phyloP scores from a whole-genome alignment of 2,797 vertebrate species.

The Tiaroga cobitis region DNA sequence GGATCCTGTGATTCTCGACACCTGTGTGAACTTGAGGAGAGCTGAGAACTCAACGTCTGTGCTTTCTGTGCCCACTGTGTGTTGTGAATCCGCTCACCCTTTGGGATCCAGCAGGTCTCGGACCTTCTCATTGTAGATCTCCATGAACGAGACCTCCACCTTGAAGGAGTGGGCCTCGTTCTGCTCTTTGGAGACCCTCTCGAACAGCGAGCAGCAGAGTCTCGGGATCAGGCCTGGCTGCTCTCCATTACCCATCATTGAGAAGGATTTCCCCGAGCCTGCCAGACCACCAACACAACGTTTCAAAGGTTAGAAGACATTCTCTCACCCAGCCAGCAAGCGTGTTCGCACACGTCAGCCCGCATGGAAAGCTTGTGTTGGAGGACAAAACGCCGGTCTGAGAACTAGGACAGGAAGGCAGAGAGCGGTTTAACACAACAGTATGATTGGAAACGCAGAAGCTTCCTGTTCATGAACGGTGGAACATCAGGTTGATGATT shows the following conservation, averaged over 20 bases:
- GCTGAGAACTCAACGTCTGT: neutral
- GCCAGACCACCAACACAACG: constrained; percentile 37
- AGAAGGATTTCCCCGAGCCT: constrained; percentile 99
- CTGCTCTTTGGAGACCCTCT: constrained; percentile 88
- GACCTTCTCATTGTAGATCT: constrained; percentile 99
- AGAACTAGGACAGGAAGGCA: constrained; percentile 59
- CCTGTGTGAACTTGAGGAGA: neutral
- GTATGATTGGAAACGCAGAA: constrained; percentile 63
- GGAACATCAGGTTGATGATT: neutral
- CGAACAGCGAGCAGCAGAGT: constrained; percentile 95
- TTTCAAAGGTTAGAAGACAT: neutral
- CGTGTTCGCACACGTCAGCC: neutral
- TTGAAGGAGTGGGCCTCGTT: constrained; percentile 91
- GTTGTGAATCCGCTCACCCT: constrained; percentile 82
- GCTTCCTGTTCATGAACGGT: constrained; percentile 61
- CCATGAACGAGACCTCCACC: constrained; percentile 98
- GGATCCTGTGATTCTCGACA: neutral
- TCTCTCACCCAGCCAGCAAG: constrained; percentile 19
- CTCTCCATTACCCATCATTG: constrained; percentile 97
- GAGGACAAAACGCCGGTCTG: constrained; percentile 6
- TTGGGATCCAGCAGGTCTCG: constrained; percentile 97
- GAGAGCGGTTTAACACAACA: constrained; percentile 14
- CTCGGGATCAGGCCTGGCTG: constrained; percentile 96
- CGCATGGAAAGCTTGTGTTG: neutral
- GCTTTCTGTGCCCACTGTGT: neutral